These are phyloP conservation scores for Crossocerus cetratus DNA, from an alignment of 2,888 invertebrate genomes.

Conservation along the genomic window DNA sequence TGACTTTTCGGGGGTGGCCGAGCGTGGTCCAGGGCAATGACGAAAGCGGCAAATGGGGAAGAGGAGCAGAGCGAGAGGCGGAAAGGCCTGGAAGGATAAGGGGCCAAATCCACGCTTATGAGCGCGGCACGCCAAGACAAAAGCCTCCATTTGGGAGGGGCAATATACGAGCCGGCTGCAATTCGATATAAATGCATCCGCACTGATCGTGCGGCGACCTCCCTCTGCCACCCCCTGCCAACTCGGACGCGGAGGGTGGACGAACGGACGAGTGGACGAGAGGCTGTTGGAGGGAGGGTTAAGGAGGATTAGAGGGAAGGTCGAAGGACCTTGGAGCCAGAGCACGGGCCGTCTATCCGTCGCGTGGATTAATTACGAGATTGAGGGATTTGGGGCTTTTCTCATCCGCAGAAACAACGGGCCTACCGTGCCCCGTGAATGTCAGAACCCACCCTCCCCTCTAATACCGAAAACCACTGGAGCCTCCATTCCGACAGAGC, in stretches of 20 bases:
- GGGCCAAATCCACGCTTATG: constrained; percentile 74
- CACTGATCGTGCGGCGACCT: constrained; percentile 66
- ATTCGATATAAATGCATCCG: constrained; percentile 73
- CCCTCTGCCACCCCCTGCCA: constrained; percentile 10
- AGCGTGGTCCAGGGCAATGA: constrained; percentile 63
- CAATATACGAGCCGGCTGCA: constrained; percentile 69
- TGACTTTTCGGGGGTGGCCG: constrained; percentile 70
- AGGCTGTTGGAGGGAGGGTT: neutral
- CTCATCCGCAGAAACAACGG: constrained; percentile 42
- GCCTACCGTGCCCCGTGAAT: neutral
- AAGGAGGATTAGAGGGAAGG: constrained; percentile 64
- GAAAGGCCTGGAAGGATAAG: constrained; percentile 63
- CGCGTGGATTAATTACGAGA: constrained; percentile 63
- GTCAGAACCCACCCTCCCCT: neutral
- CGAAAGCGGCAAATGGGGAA: constrained; percentile 39
- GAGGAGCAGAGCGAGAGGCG: constrained; percentile 28
- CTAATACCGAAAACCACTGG: neutral
- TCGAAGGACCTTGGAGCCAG: constrained; percentile 60
- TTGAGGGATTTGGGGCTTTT: constrained; percentile 41
- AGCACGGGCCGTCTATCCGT: constrained; percentile 57
- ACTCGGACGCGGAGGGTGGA: constrained; percentile 8
- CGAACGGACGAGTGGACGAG: constrained; percentile 20
- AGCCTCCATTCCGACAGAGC: neutral
- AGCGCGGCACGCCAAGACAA: constrained; percentile 73
- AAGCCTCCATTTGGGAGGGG: constrained; percentile 72